Evolutionary conservation across 2,888 invertebrate genomes (phyloP).

Genomic region (Diachrysia chrysitis): DNA sequence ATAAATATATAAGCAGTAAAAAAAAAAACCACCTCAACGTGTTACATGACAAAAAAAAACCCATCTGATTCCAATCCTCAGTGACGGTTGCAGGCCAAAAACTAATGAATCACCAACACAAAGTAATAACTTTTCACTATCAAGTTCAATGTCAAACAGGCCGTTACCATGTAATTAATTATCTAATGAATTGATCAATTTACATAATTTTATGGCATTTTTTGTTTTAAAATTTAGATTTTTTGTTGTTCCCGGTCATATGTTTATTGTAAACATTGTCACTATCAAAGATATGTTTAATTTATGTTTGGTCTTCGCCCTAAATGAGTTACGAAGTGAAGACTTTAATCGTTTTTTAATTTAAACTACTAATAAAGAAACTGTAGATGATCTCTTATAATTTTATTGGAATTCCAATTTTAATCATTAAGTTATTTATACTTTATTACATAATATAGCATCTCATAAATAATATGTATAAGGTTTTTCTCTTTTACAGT

Average conservation of each 20-base stretch:
- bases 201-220: constrained; percentile 54
- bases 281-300: constrained; percentile 18
- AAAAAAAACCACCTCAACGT: not conserved
- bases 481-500: not conserved
- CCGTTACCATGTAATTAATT: constrained; percentile 35
- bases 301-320: constrained; percentile 14
- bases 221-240: constrained; percentile 31
- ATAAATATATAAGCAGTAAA: not conserved
- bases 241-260: constrained; percentile 45
- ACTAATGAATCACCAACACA: constrained; percentile 28
- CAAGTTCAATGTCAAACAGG: constrained; percentile 34
- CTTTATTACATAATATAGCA: not conserved
- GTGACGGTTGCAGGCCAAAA: not conserved
- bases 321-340: not conserved
- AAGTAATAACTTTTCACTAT: constrained; percentile 20
- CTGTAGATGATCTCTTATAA: not conserved
- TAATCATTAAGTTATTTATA: not conserved
- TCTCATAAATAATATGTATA: no score
- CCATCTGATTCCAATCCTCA: not conserved
- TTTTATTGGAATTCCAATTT: not conserved
- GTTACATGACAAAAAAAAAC: not conserved
- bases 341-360: not conserved
- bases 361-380: not conserved
- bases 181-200: constrained; percentile 40
- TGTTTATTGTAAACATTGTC: constrained; percentile 45